phyloP scores from a whole-genome alignment of 2,113 vertebrate genomes.

The Cyrtonyx montezumae region DNA sequence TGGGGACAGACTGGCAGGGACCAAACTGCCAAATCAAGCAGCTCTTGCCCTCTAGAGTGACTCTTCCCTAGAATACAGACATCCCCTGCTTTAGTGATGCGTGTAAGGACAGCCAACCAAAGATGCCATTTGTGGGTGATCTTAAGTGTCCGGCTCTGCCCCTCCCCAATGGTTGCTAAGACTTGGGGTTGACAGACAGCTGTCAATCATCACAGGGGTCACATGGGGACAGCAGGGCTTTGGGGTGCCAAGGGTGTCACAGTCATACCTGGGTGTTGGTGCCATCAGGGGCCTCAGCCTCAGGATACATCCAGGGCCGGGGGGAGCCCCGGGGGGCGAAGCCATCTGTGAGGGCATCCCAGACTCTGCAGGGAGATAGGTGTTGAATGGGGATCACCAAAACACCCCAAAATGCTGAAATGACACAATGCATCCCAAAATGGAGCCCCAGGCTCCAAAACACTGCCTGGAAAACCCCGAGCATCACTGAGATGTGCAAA shows the following conservation, averaged over 20 bases:
- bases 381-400: background rate
- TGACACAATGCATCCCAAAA: background rate
- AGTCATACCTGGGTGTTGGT: slow-evolving; percentile 12
- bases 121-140: background rate
- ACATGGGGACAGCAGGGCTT: rapidly evolving
- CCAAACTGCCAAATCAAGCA: background rate
- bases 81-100: background rate
- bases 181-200: background rate
- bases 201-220: background rate
- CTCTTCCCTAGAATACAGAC: background rate
- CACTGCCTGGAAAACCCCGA: background rate
- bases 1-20: background rate
- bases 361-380: slow-evolving; percentile 43
- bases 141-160: background rate
- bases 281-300: background rate
- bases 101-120: background rate
- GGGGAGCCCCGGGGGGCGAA: slow-evolving; percentile 50
- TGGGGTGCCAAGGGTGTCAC: background rate
- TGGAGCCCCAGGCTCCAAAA: background rate
- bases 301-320: slow-evolving; percentile 25
- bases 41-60: background rate
- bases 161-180: rapidly evolving
- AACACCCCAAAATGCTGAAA: background rate
- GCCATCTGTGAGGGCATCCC: slow-evolving; percentile 65
- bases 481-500: background rate